Evolutionary conservation across 1,140 invertebrate genomes (phyloP).

Genomic region (Anastatus disparis): DNA sequence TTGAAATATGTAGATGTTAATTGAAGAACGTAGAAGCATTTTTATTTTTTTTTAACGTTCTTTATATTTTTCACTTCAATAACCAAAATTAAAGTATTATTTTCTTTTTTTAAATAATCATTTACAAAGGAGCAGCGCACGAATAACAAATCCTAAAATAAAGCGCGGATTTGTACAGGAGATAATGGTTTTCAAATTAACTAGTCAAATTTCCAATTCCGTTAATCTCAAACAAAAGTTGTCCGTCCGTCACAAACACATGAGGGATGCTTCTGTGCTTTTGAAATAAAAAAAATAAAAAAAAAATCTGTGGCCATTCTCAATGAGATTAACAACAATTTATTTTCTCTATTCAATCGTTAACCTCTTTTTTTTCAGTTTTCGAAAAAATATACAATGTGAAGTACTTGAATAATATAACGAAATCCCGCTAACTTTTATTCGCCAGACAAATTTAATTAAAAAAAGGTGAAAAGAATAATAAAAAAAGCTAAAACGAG

Average conservation of each 20-base stretch:
- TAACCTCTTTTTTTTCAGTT: background rate
- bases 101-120: background rate
- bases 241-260: too few species aligned
- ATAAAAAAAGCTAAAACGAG: background rate
- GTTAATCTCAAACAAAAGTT: background rate
- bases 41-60: background rate
- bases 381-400: too few species aligned
- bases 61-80: too few species aligned
- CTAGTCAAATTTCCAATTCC: slow-evolving; percentile 4
- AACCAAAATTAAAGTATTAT: slow-evolving; percentile 17
- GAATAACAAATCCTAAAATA: background rate
- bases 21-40: background rate
- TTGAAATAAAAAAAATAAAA: too few species aligned
- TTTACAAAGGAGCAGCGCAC: background rate
- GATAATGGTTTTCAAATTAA: slow-evolving; percentile 22
- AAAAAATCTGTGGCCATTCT: background rate
- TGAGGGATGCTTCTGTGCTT: too few species aligned
- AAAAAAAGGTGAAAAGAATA: slow-evolving; percentile 25
- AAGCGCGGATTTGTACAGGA: slow-evolving; percentile 44
- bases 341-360: background rate
- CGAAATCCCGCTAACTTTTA: slow-evolving; percentile 23
- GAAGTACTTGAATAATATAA: too few species aligned
- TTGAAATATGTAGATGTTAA: slow-evolving; percentile 5
- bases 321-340: background rate
- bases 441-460: slow-evolving; percentile 21